phyloP scores from a whole-genome alignment of 2,888 invertebrate species.

The Pycnomerus fuliginosus region DNA sequence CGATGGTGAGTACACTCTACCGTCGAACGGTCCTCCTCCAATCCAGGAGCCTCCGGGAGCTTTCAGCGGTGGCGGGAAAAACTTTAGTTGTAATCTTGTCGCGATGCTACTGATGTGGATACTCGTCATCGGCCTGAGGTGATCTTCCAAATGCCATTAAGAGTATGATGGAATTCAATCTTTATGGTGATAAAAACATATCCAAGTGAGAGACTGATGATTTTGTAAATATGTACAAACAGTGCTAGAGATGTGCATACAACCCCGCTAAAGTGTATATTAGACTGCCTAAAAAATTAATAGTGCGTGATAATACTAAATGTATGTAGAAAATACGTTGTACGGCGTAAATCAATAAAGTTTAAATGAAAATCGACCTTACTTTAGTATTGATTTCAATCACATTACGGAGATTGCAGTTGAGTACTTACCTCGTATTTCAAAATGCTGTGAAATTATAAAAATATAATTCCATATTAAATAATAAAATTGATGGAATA shows the following conservation, averaged over 20 bases:
- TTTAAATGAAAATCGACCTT: slow-evolving; percentile 23
- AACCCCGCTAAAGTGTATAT: slow-evolving; percentile 23
- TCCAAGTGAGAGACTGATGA: slow-evolving; percentile 44
- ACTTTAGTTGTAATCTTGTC: slow-evolving; percentile 19
- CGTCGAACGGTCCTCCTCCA: slow-evolving; percentile 50
- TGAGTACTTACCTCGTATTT: too few relatives aligned
- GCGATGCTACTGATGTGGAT: slow-evolving; percentile 26
- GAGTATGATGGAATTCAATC: slow-evolving; percentile 7
- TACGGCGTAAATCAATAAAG: slow-evolving; percentile 38
- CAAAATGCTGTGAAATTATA: too few relatives aligned
- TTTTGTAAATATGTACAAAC: slow-evolving; percentile 33
- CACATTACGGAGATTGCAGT: too few relatives aligned
- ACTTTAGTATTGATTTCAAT: too few relatives aligned
- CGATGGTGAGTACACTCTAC: slow-evolving; percentile 50
- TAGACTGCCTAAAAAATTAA: slow-evolving; percentile 26
- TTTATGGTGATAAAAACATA: slow-evolving; percentile 36
- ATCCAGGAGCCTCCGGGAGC: slow-evolving; percentile 50
- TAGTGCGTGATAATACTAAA: slow-evolving; percentile 34
- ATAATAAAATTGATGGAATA: too few relatives aligned
- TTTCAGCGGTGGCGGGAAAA: slow-evolving; percentile 38
- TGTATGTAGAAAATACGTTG: slow-evolving; percentile 38
- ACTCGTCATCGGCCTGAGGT: slow-evolving; percentile 36
- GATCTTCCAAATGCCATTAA: slow-evolving; percentile 32
- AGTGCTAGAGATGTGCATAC: slow-evolving; percentile 23
- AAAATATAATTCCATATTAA: too few relatives aligned